Conservation (phyloP, 2,888 invertebrate species). For the Orthosia cruda region DNA sequence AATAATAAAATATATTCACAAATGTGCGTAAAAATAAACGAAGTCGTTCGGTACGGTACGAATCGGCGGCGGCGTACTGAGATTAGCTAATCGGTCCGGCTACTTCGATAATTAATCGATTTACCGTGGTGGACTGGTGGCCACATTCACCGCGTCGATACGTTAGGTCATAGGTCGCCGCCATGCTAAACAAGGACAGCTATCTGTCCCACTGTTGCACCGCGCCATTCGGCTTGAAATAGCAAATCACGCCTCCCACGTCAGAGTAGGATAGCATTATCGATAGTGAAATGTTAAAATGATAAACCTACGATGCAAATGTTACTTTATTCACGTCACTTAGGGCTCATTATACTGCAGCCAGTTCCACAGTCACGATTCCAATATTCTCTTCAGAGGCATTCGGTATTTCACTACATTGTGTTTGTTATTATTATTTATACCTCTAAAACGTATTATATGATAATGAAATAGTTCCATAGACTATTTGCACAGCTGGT, state of each 20-base stretch:
- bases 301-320: constrained; percentile 81
- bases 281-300: constrained; percentile 87
- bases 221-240: constrained; percentile 84
- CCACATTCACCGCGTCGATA: constrained; percentile 89
- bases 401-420: constrained; percentile 87
- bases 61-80: constrained; percentile 70
- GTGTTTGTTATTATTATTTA: constrained; percentile 84
- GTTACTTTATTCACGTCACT: constrained; percentile 76
- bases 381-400: constrained; percentile 83
- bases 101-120: constrained; percentile 86
- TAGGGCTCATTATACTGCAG: constrained; percentile 78
- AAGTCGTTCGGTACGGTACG: constrained; percentile 50
- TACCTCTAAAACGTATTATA: constrained; percentile 76
- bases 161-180: constrained; percentile 89
- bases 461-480: constrained; percentile 80
- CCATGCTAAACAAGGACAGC: constrained; percentile 86
- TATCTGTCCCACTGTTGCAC: constrained; percentile 83
- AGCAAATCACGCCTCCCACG: constrained; percentile 90
- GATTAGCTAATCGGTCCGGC: constrained; percentile 79
- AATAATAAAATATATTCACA: neutral
- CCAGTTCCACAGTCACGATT: constrained; percentile 81
- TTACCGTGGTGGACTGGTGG: constrained; percentile 82
- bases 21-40: constrained; percentile 39
- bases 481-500: constrained; percentile 76
- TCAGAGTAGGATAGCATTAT: constrained; percentile 86